Evolutionary conservation across 2,113 vertebrate species (phyloP), one percentile per base, ranked within the genome.

Genomic region (Oriolus oriolus): DNA sequence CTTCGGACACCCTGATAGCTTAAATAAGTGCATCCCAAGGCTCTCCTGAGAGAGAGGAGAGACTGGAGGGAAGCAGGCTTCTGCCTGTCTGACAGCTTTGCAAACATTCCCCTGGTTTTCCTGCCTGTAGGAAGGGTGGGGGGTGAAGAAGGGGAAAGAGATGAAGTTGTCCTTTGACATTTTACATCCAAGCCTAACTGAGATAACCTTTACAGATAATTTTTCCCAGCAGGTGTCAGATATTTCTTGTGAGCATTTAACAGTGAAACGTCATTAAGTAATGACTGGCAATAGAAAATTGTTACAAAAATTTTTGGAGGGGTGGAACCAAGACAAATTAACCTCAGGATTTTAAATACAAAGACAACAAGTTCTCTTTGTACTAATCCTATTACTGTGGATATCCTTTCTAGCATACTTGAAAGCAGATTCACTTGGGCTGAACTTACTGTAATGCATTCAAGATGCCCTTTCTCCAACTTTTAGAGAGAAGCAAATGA

Each of bases 151-250:
- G 33, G 74, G 42, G 60, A 79, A 88, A 75, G 52, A 88, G 41
- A 53, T 70, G 60, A 96, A 93, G 74, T 42, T 52, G 70, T 95
- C 89, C 82, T 97, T 96, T 97, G 89, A 92, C 90, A 96, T 94
- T 96, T 95, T 96, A 84, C 44, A 82, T 93, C 89, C 94, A 70
- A 53, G 57, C 70, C 86, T 97, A 77, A 91, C 84, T 88, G 41
- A 41, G 57, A 89, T 97, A 97, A 97, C 81, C 91, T 95, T 97
- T 97, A 68, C 24, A 68, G 96, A 95, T 94, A 74, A 97, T 98
- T 97, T 97, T 98, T 95, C 95, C 85, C 89, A 96, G 96, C 86
- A 95, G 90, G 93, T 95, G 84, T 96, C 92, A 95, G 95, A 87
- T 95, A 91, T 94, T 95, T 94, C 88, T 91, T 79, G 77, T 56